These are phyloP conservation scores for Tor tambroides DNA, from an alignment of 2,113 vertebrate species.

Conservation along the genomic window DNA sequence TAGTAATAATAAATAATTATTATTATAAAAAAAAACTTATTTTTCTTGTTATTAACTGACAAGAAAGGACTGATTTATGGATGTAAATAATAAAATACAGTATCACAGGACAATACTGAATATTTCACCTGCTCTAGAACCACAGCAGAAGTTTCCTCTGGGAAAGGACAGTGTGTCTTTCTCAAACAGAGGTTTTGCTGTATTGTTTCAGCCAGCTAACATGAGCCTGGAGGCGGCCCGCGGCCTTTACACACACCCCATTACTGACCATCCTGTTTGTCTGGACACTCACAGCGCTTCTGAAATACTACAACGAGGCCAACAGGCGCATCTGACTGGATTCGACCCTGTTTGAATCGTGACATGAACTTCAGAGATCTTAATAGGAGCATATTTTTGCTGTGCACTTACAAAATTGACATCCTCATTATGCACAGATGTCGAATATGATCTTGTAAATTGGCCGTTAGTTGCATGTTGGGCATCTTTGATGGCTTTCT, in stretches of 20 bases:
- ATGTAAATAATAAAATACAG: not conserved
- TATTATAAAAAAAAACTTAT: too few relatives aligned
- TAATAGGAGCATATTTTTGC: not conserved
- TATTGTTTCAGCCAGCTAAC: slow-evolving; percentile 15
- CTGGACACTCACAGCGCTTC: not conserved
- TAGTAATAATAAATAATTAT: too few relatives aligned
- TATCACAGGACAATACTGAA: not conserved
- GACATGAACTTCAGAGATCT: not conserved
- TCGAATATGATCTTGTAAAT: not conserved
- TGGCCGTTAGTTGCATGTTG: not conserved
- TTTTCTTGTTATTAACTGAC: not conserved
- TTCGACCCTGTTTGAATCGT: not conserved
- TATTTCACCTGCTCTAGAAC: not conserved
- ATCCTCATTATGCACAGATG: not conserved
- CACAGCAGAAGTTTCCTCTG: not conserved
- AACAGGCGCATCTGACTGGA: not conserved
- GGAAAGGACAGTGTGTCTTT: not conserved
- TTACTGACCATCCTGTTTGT: not conserved
- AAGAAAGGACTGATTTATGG: not conserved
- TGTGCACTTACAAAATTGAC: not conserved
- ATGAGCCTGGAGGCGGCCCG: not conserved
- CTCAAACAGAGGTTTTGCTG: not conserved
- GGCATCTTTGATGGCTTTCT: not conserved
- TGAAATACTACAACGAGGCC: not conserved
- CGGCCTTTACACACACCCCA: not conserved